A percentile compares a stretch with the other conserved stretches of the same genome.
phyloP scores from a whole-genome alignment of 2,888 invertebrate genomes.

The Cyclophora punctaria region DNA sequence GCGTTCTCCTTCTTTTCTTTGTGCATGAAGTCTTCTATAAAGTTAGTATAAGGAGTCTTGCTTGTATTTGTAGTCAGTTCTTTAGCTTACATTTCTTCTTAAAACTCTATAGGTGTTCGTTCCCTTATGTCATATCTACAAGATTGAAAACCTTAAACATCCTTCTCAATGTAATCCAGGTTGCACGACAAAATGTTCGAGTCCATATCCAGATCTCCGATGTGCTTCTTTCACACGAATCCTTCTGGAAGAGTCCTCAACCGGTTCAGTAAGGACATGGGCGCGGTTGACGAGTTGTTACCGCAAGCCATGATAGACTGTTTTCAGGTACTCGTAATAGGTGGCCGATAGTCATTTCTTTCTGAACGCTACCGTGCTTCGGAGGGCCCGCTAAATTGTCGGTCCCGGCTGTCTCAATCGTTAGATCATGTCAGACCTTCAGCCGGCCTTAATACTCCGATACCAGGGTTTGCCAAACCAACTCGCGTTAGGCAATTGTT shows the following conservation, averaged over 20 bases:
- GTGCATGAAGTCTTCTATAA: slow-evolving; percentile 79
- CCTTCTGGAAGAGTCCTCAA: slow-evolving; percentile 86
- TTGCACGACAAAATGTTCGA: slow-evolving; percentile 82
- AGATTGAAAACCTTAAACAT: too few relatives aligned
- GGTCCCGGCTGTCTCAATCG: too few relatives aligned
- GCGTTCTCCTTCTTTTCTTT: slow-evolving; percentile 79
- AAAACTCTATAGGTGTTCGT: too few relatives aligned
- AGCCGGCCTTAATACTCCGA: too few relatives aligned
- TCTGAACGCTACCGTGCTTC: too few relatives aligned
- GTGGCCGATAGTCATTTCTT: too few relatives aligned
- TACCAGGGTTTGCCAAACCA: too few relatives aligned
- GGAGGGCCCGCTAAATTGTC: too few relatives aligned
- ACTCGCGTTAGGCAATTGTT: not conserved
- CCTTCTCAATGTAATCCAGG: slow-evolving; percentile 23
- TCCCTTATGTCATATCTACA: too few relatives aligned
- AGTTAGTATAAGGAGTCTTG: slow-evolving; percentile 31
- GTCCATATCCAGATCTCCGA: slow-evolving; percentile 64
- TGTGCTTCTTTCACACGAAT: slow-evolving; percentile 87
- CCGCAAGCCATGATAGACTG: slow-evolving; percentile 85
- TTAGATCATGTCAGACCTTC: too few relatives aligned
- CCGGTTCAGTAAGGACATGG: slow-evolving; percentile 90
- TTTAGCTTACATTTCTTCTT: too few relatives aligned
- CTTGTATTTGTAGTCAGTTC: too few relatives aligned
- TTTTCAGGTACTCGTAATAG: slow-evolving; percentile 70
- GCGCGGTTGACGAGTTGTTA: slow-evolving; percentile 84